Evolutionary conservation across 2,113 vertebrate species (phyloP).

Genomic region (Poeciliopsis prolifica): DNA sequence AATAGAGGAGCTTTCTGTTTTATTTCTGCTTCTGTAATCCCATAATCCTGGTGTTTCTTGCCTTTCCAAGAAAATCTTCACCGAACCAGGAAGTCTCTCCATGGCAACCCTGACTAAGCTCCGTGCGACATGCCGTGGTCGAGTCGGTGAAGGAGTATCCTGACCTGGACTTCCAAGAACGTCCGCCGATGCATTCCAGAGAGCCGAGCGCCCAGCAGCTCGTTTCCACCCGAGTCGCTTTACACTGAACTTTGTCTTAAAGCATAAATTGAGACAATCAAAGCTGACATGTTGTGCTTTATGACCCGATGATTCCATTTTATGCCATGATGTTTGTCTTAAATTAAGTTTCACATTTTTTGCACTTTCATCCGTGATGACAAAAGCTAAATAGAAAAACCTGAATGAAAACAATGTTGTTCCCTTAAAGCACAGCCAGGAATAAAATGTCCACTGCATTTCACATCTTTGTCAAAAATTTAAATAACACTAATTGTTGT

Average conservation of each 20-base stretch:
- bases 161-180: conserved; percentile 31
- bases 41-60: conserved; percentile 6
- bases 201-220: conserved; percentile 8
- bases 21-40: conserved; percentile 29
- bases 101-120: conserved; percentile 84
- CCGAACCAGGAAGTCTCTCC: conserved; percentile 89
- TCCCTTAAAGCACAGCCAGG: conserved; percentile 5
- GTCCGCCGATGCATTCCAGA: conserved; percentile 52
- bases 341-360: neutral
- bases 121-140: conserved; percentile 80
- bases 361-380: conserved; percentile 56
- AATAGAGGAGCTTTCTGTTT: neutral
- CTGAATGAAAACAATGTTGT: neutral
- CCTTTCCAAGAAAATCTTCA: conserved; percentile 88
- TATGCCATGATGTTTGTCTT: conserved; percentile 24
- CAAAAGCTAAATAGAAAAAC: conserved; percentile 10
- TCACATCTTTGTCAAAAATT: neutral
- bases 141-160: conserved; percentile 75
- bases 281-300: conserved; percentile 12
- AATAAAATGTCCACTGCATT: conserved; percentile 4
- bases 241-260: conserved; percentile 19
- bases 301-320: conserved; percentile 27
- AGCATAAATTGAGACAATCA: conserved; percentile 11
- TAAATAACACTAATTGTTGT: neutral
- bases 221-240: conserved; percentile 35